These are phyloP conservation scores for Chloroceryle amazona DNA, from an alignment of 2,797 vertebrate species.

Conservation along the genomic window DNA sequence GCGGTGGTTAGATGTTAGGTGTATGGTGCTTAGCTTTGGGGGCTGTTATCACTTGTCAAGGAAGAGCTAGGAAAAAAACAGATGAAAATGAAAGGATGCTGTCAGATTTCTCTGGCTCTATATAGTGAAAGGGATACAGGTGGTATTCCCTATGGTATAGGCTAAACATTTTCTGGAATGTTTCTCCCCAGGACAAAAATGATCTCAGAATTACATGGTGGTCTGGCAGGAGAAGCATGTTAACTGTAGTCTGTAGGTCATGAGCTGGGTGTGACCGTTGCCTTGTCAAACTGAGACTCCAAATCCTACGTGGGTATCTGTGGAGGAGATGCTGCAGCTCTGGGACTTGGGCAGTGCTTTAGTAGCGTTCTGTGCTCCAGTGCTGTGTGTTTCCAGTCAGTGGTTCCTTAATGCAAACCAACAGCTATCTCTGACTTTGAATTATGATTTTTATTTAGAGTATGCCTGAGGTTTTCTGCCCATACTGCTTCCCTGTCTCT, in stretches of 20 bases:
- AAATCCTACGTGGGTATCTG: rapidly evolving
- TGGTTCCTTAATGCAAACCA: neutral
- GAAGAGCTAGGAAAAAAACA: neutral
- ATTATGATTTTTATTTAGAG: neutral
- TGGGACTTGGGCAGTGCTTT: neutral
- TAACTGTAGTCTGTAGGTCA: rapidly evolving
- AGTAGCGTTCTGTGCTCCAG: neutral
- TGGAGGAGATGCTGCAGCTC: neutral
- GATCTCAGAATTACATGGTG: neutral
- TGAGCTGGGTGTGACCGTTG: neutral
- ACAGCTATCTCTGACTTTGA: neutral
- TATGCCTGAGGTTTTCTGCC: neutral
- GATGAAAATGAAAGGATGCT: neutral
- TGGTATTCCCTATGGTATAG: neutral
- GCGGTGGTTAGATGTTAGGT: neutral
- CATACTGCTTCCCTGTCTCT: neutral
- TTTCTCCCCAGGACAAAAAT: neutral
- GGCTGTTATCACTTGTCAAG: neutral
- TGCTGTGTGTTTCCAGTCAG: rapidly evolving
- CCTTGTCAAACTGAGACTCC: neutral
- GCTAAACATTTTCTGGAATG: neutral
- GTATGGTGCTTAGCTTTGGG: neutral
- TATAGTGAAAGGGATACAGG: rapidly evolving
- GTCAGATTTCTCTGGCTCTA: neutral
- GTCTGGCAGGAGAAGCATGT: neutral